These are phyloP conservation scores for Salvelinus sp. DNA, from an alignment of 2,113 vertebrate genomes.

Conservation along the genomic window DNA sequence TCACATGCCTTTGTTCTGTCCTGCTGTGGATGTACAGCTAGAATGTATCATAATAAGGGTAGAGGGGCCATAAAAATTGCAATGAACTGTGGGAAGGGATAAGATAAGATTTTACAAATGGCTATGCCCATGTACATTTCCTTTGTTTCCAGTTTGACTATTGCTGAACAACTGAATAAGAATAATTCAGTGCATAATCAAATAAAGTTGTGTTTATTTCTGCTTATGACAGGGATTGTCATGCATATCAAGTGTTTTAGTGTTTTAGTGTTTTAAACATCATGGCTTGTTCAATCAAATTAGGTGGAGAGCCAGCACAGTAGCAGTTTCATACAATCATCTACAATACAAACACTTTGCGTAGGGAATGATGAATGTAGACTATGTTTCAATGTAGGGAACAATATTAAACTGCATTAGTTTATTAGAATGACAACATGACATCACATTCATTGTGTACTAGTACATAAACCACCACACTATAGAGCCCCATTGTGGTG, in stretches of 20 bases:
- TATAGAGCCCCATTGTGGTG: slow-evolving; percentile 37
- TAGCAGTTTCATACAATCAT: neutral
- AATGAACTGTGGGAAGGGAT: neutral
- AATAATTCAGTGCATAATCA: neutral
- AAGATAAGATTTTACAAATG: neutral
- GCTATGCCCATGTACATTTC: neutral
- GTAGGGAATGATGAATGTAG: neutral
- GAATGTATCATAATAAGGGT: neutral
- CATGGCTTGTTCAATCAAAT: neutral
- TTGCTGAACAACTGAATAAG: too few species aligned
- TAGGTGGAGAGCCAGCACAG: neutral
- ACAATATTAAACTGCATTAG: neutral
- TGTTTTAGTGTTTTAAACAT: neutral
- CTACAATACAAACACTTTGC: neutral
- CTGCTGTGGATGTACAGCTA: neutral
- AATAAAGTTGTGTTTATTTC: neutral
- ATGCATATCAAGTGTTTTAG: neutral
- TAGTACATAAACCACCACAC: neutral
- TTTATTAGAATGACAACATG: neutral
- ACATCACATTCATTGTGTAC: too few species aligned
- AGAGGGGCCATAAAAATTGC: neutral
- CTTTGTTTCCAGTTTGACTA: neutral
- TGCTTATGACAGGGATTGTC: neutral
- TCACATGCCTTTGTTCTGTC: neutral
- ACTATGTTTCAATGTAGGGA: neutral